Conservation (phyloP, 2,797 vertebrate species). For the Helostoma temminkii region DNA sequence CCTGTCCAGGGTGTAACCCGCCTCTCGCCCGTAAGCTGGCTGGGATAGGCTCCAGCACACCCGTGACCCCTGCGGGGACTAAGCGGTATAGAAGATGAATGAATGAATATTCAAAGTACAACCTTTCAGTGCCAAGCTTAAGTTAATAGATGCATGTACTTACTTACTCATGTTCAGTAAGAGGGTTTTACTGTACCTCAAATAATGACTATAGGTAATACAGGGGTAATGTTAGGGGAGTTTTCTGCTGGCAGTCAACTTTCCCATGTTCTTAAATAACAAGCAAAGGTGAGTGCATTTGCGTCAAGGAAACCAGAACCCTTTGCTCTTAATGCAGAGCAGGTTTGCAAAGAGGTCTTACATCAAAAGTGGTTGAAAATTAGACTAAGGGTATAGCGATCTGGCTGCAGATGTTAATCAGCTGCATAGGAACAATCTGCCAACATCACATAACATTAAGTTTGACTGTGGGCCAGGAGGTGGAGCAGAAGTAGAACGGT, state of each 20-base stretch:
- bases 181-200: constrained; percentile 1
- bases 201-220: constrained; percentile 19
- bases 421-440: constrained; percentile 52
- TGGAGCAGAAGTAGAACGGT: too few relatives aligned
- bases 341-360: constrained; percentile 58
- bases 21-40: too few relatives aligned
- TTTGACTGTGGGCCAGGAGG: background rate
- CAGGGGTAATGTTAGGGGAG: too few relatives aligned
- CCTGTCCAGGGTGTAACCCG: too few relatives aligned
- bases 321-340: constrained; percentile 72
- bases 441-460: background rate
- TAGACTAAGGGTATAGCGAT: constrained; percentile 36
- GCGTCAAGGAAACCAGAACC: constrained; percentile 51
- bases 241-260: too few relatives aligned
- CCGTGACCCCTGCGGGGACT: too few relatives aligned
- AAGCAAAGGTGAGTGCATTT: constrained; percentile 38
- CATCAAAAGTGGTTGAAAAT: constrained; percentile 56
- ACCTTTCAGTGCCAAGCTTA: too few relatives aligned
- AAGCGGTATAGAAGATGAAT: too few relatives aligned
- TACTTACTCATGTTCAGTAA: too few relatives aligned
- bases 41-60: too few relatives aligned
- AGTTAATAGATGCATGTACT: too few relatives aligned
- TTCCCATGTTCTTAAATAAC: constrained; percentile 62
- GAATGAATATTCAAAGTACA: too few relatives aligned
- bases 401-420: constrained; percentile 59